These are phyloP conservation scores for Umimayanthus chanpuru DNA, from an alignment of 92 coral and sea anemone species.

Conservation along the genomic window DNA sequence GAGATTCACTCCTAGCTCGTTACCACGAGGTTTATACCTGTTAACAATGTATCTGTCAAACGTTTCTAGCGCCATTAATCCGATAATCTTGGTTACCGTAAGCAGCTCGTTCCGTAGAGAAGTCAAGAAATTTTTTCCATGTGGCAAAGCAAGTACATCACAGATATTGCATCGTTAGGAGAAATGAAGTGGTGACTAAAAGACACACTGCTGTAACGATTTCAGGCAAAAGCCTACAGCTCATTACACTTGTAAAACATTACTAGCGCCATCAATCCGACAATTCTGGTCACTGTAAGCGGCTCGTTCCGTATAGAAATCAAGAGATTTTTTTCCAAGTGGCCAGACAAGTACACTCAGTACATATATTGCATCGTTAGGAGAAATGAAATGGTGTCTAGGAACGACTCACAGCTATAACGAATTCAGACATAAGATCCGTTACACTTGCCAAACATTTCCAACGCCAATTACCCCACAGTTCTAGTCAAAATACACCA, in stretches of 20 bases:
- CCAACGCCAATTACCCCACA: no score
- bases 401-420: no score
- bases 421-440: no score
- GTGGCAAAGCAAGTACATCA: background rate
- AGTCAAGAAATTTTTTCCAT: background rate
- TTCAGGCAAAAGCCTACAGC: no score
- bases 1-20: background rate
- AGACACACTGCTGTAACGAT: background rate
- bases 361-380: background rate
- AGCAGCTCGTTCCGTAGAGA: slow-evolving; percentile 23
- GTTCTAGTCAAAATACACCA: no score
- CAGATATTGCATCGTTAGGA: background rate
- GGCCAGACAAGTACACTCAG: background rate
- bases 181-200: background rate
- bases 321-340: background rate
- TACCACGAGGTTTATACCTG: slow-evolving; percentile 1
- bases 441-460: no score
- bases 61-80: slow-evolving; percentile 11
- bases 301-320: slow-evolving; percentile 15
- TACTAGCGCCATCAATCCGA: background rate
- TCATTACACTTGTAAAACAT: background rate
- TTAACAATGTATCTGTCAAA: slow-evolving; percentile 4
- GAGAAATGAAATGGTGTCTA: background rate
- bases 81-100: background rate
- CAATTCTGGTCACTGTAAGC: background rate